phyloP scores from a whole-genome alignment of 2,113 vertebrate species.

The Passer montanus region DNA sequence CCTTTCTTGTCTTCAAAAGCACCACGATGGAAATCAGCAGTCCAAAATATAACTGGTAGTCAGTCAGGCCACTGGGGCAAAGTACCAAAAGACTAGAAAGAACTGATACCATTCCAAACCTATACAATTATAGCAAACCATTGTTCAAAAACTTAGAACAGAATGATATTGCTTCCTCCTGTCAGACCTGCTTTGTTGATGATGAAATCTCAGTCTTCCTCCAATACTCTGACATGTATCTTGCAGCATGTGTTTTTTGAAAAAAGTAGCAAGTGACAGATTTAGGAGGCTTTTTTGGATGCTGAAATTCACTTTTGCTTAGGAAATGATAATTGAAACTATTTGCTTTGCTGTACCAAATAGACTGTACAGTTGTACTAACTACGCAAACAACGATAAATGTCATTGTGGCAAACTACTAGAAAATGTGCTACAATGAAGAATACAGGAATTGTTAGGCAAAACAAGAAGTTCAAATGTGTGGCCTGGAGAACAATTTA shows the following conservation, averaged over 20 bases:
- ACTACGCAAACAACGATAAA: neutral
- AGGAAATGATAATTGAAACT: neutral
- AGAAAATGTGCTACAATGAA: neutral
- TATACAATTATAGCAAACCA: neutral
- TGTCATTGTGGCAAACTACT: neutral
- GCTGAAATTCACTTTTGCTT: neutral
- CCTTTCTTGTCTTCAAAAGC: neutral
- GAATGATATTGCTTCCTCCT: neutral
- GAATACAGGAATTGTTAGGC: neutral
- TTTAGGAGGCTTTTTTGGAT: neutral
- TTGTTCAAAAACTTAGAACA: neutral
- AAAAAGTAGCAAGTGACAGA: neutral
- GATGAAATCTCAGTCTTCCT: neutral
- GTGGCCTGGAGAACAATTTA: neutral
- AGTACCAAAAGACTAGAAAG: neutral
- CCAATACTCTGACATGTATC: fast-evolving
- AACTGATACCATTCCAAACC: neutral
- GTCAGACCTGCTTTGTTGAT: neutral
- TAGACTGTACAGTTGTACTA: neutral
- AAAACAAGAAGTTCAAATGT: neutral
- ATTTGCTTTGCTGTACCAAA: neutral
- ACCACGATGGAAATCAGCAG: neutral
- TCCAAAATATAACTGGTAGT: neutral
- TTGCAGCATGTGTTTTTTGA: neutral
- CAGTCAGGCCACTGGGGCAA: neutral